These are phyloP conservation scores for Anadara kagoshimensis DNA, from an alignment of 1,140 invertebrate genomes.

Conservation along the genomic window DNA sequence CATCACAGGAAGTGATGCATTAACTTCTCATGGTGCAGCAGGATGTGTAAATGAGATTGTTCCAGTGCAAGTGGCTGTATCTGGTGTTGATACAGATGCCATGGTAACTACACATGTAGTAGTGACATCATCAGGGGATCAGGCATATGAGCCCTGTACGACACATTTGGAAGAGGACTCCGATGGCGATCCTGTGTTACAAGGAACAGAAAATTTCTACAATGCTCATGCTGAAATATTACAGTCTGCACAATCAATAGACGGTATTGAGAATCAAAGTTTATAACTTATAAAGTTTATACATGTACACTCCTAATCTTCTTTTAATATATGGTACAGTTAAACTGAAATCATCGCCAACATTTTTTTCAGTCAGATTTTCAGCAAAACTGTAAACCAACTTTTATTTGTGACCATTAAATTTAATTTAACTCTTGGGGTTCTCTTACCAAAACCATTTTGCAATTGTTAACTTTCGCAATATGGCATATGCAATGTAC, in stretches of 20 bases:
- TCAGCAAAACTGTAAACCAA: too few species aligned
- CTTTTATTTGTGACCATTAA: too few species aligned
- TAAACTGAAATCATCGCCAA: too few species aligned
- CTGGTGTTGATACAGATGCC: conserved; percentile 21
- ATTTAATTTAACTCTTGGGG: too few species aligned
- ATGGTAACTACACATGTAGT: conserved; percentile 39
- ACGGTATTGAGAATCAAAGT: too few species aligned
- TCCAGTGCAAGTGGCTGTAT: conserved; percentile 36
- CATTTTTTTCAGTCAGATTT: too few species aligned
- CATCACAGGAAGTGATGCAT: conserved; percentile 21
- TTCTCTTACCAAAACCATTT: too few species aligned
- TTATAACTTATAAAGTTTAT: too few species aligned
- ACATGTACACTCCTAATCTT: too few species aligned
- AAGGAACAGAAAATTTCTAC: conserved; percentile 57
- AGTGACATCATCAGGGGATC: conserved; percentile 31
- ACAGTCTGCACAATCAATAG: conserved; percentile 30
- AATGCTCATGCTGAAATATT: conserved; percentile 61
- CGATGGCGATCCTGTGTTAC: conserved; percentile 54
- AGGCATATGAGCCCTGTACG: conserved; percentile 47
- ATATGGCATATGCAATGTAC: too few species aligned
- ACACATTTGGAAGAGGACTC: conserved; percentile 49
- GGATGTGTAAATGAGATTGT: conserved; percentile 38
- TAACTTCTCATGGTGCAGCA: conserved; percentile 15
- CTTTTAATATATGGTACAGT: too few species aligned
- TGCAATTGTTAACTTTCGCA: too few species aligned